phyloP scores from a whole-genome alignment of 2,113 vertebrate genomes.

The Microtus ochrogaster region DNA sequence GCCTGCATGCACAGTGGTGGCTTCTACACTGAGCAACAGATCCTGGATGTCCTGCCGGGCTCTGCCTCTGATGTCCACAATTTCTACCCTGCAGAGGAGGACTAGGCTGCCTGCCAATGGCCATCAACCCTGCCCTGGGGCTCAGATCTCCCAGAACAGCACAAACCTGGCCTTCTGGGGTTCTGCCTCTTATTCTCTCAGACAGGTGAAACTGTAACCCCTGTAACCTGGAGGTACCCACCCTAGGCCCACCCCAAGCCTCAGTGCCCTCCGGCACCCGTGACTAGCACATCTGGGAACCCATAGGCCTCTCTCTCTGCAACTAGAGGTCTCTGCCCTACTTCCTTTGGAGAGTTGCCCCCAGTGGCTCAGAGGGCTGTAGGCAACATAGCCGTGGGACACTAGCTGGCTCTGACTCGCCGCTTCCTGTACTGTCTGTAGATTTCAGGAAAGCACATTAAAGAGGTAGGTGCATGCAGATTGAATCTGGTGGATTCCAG shows the following conservation, averaged over 20 bases:
- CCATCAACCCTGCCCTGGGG: neutral
- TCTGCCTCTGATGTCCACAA: too few relatives aligned
- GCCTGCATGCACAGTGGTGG: neutral
- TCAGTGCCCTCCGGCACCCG: neutral
- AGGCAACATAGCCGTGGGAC: rapidly evolving
- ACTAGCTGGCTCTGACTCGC: rapidly evolving
- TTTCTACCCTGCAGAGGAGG: neutral
- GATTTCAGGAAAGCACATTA: neutral
- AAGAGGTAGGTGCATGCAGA: neutral
- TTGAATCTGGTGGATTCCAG: neutral
- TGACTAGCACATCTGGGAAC: neutral
- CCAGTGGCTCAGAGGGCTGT: neutral
- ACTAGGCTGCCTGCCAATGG: neutral
- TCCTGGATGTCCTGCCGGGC: rapidly evolving
- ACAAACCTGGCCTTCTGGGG: neutral
- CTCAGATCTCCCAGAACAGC: neutral
- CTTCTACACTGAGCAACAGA: neutral
- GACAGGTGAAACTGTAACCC: neutral
- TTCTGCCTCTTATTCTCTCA: neutral
- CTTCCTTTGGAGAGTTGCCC: neutral
- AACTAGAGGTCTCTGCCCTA: neutral
- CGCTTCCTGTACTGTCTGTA: neutral
- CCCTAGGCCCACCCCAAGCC: neutral
- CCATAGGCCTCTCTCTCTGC: too few relatives aligned
- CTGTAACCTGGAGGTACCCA: neutral